Percentiles rank a stretch among this genome's conserved stretches.
Conservation (phyloP, 2,888 invertebrate genomes). For the Netelia inedita region DNA sequence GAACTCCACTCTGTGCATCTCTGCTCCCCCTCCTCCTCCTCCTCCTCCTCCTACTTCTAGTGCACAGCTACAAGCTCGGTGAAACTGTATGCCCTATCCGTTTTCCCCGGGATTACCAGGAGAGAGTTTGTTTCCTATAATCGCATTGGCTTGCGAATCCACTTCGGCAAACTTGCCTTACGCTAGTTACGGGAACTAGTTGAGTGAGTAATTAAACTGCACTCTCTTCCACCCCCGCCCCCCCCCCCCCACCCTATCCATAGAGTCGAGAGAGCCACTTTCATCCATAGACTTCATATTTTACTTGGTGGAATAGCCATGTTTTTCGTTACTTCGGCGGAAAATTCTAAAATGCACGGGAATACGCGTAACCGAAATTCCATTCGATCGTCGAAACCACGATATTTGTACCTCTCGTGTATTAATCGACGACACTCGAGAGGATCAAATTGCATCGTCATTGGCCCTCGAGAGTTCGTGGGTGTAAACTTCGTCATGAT, state of each 20-base stretch:
- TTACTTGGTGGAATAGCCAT: neutral
- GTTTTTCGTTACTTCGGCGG: neutral
- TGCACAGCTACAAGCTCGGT: constrained; percentile 13
- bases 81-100: constrained; percentile 41
- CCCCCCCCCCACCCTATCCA: constrained; percentile 32
- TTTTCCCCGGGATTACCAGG: constrained; percentile 52
- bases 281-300: constrained; percentile 34
- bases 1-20: neutral
- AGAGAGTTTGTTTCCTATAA: constrained; percentile 75
- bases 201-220: constrained; percentile 78
- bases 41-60: neutral
- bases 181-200: constrained; percentile 74
- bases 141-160: constrained; percentile 73
- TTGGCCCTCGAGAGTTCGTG: constrained; percentile 26
- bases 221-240: constrained; percentile 54
- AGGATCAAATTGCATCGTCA: constrained; percentile 12
- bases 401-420: no score
- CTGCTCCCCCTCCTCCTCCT: neutral
- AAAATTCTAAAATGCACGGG: no score
- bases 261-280: constrained; percentile 40
- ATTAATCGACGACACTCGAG: no score
- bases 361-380: no score
- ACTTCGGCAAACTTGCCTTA: constrained; percentile 66
- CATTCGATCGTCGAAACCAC: no score
- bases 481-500: constrained; percentile 45